Conservation (phyloP, 1,140 invertebrate genomes). For the Micrasema minimum region DNA sequence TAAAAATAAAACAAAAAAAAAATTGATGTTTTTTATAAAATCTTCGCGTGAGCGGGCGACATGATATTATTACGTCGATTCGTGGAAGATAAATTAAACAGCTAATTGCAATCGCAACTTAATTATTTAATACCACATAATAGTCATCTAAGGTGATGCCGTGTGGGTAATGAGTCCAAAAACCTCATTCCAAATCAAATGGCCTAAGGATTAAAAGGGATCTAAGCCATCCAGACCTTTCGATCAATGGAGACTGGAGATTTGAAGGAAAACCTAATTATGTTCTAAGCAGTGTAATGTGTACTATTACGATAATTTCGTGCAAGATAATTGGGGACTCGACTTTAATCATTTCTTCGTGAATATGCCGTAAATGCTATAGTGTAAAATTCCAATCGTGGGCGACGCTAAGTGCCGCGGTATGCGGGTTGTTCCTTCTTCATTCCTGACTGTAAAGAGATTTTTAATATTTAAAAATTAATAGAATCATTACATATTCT, state of each 20-base stretch:
- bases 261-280: conserved; percentile 47
- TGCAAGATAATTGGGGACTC: conserved; percentile 46
- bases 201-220: conserved; percentile 43
- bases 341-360: conserved; percentile 14
- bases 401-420: conserved; percentile 8
- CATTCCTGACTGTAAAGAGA: too few relatives aligned
- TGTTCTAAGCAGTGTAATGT: conserved; percentile 51
- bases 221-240: conserved; percentile 43
- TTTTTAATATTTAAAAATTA: too few relatives aligned
- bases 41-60: conserved; percentile 30
- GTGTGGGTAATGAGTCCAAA: conserved; percentile 31
- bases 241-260: conserved; percentile 17
- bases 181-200: conserved; percentile 10
- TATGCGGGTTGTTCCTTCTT: conserved; percentile 16
- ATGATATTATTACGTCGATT: conserved; percentile 51
- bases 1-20: too few relatives aligned
- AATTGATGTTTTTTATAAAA: too few relatives aligned
- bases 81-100: conserved; percentile 52
- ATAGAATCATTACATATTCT: too few relatives aligned
- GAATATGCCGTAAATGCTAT: conserved; percentile 5
- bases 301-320: conserved; percentile 52
- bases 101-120: conserved; percentile 47
- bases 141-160: conserved; percentile 45
- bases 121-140: conserved; percentile 53
- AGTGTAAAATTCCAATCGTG: conserved; percentile 39